Evolutionary conservation across 2,888 invertebrate genomes (phyloP), one percentile per base, ranked within the genome.

Genomic region (Acleris holmiana): DNA sequence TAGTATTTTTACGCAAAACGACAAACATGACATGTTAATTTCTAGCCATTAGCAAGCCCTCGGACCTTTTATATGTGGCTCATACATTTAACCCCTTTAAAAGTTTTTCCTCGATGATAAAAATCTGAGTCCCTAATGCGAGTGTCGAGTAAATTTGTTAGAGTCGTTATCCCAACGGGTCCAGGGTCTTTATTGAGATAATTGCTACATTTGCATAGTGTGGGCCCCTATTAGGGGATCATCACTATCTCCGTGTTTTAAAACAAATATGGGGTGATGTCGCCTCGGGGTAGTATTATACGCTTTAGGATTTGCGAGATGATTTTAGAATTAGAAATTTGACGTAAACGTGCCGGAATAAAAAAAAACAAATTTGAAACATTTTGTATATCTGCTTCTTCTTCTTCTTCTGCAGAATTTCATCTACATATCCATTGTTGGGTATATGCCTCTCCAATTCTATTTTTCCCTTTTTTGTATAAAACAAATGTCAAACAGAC

Each of bases 141-240:
- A 69, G 74, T 70, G 66, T 61, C 71, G 72, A 73, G 76, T 76
- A 78, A 84, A 83, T 80, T 82, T 77, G 75, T 76, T 76, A 76
- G 77, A 75, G 72, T 79, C 81, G 79, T 78, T 81, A 78, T 75
- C 78, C 74, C 76, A 71, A 74, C 73, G 74, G 77, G 80, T 74
- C 73, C 64, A 55, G 77, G 78, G 79, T 76, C 79, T 83, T 85
- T 86, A 83, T 86, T 83, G 84, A 77, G 80, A 79, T 86, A 85
- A 86, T 86, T 84, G 83, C 83, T 73, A 81, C 83, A 88, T 90
- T 89, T 89, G 85, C 88, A 86, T 88, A 85, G 80, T 80, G 78
- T 80, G 80, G 79, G 82, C 74, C 75, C 80, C 81, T 85, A 85
- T 88, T 85, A 85, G 77, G 76, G 74, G 72, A 76, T 80, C 84